These are phyloP conservation scores for Gisinianus flammeolus DNA, from an alignment of 2,888 invertebrate species.

Conservation along the genomic window DNA sequence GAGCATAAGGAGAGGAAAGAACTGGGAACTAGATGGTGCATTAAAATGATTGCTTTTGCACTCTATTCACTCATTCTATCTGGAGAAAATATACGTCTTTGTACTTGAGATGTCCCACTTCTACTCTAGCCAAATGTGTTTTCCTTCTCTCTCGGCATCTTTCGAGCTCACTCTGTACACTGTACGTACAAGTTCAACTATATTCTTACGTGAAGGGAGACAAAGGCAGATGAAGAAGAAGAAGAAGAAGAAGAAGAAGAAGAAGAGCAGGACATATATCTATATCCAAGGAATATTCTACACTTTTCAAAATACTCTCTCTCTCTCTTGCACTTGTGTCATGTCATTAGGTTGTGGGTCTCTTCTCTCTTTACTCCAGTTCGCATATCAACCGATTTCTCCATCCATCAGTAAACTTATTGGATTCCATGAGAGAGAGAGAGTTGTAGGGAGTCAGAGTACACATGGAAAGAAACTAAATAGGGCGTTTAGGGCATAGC, in stretches of 20 bases:
- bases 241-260: not conserved
- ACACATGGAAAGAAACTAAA: not conserved
- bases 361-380: not conserved
- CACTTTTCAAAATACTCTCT: not conserved
- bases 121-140: constrained; percentile 17
- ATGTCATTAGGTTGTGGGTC: not conserved
- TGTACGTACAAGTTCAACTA: not conserved
- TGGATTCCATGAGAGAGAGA: not conserved
- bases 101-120: constrained; percentile 25
- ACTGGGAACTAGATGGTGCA: constrained; percentile 14
- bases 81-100: constrained; percentile 24
- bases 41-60: constrained; percentile 39
- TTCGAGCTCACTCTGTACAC: not conserved
- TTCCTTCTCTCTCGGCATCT: not conserved
- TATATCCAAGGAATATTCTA: not conserved
- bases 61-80: constrained; percentile 34
- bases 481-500: not conserved
- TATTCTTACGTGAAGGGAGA: not conserved
- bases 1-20: constrained; percentile 11
- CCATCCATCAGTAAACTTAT: not conserved
- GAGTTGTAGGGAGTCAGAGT: not conserved
- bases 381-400: not conserved
- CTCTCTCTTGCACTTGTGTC: not conserved
- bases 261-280: not conserved
- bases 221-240: not conserved